phyloP scores from a whole-genome alignment of 2,888 invertebrate genomes.

The Thecocarcelia acutangulata region DNA sequence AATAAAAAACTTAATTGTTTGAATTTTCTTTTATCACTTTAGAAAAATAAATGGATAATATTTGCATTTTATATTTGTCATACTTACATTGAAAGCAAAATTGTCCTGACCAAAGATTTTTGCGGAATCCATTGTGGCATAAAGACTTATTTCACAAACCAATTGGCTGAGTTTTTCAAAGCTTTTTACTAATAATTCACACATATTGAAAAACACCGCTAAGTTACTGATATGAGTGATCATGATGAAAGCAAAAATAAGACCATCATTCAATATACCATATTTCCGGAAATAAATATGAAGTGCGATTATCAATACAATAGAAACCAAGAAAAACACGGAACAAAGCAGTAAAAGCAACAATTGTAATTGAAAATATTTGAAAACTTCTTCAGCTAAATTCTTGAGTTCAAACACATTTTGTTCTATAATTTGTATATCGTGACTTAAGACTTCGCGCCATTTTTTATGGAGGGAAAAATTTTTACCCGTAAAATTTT shows the following conservation, averaged over 20 bases:
- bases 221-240: slow-evolving; percentile 62
- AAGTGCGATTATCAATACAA: slow-evolving; percentile 71
- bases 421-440: slow-evolving; percentile 66
- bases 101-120: slow-evolving; percentile 1
- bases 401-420: slow-evolving; percentile 56
- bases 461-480: no score
- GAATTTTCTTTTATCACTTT: no score
- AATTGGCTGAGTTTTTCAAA: slow-evolving; percentile 1
- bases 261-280: background rate
- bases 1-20: no score
- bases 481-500: no score
- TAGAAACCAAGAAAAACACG: slow-evolving; percentile 68
- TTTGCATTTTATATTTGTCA: no score
- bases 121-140: slow-evolving; percentile 9
- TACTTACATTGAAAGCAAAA: no score
- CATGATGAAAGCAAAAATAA: slow-evolving; percentile 17
- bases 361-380: slow-evolving; percentile 67
- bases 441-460: slow-evolving; percentile 60
- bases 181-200: slow-evolving; percentile 33
- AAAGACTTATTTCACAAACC: slow-evolving; percentile 25
- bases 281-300: no score
- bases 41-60: no score
- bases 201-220: slow-evolving; percentile 69
- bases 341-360: slow-evolving; percentile 68
- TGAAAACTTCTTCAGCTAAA: slow-evolving; percentile 57